Conservation (phyloP, 2,797 vertebrate species). For the Meriones psammophilus region DNA sequence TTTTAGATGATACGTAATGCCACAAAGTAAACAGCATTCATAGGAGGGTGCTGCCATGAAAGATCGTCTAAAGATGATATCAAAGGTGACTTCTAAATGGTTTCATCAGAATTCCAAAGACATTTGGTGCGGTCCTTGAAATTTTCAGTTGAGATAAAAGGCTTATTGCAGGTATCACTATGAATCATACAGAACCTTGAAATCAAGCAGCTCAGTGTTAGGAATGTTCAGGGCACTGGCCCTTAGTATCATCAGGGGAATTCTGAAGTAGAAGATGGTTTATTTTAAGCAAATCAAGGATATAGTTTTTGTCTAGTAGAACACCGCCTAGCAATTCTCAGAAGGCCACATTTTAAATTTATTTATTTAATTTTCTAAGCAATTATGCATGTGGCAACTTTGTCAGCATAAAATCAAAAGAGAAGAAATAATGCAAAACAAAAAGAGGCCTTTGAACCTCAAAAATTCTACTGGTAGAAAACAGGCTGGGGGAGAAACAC, state of each 20-base stretch:
- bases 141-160: not conserved
- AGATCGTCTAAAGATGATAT: not conserved
- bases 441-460: not conserved
- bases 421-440: slow-evolving; percentile 18
- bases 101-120: not conserved
- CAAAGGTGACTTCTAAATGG: not conserved
- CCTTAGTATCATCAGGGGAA: not conserved
- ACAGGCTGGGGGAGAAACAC: not conserved
- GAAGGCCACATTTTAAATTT: not conserved
- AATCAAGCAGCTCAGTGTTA: not conserved
- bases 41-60: not conserved
- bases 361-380: not conserved
- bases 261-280: not conserved
- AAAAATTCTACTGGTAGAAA: slow-evolving; percentile 14
- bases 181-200: not conserved
- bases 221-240: not conserved
- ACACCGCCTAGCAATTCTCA: not conserved
- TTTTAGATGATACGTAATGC: not conserved
- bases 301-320: not conserved
- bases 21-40: not conserved
- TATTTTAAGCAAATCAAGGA: slow-evolving; percentile 10
- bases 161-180: not conserved
- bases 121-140: rapidly evolving
- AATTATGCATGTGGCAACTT: not conserved
- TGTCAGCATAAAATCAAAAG: slow-evolving; percentile 38